Conservation (phyloP, 2,888 invertebrate genomes). For the Andrena haemorrhoa region DNA sequence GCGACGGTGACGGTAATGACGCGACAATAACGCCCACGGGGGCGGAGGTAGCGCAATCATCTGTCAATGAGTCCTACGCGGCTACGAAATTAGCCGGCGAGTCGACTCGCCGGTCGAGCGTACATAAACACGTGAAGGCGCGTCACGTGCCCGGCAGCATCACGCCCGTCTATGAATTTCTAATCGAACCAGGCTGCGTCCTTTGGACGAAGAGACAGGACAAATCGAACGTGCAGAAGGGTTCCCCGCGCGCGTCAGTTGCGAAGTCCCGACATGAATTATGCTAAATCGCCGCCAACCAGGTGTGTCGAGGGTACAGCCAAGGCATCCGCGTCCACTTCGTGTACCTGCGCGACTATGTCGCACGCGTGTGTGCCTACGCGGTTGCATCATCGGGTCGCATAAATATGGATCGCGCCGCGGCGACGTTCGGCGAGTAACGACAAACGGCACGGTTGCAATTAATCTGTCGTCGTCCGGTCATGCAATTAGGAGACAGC, state of each 20-base stretch:
- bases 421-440: conserved; percentile 64
- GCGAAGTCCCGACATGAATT: conserved; percentile 68
- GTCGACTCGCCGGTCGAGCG: conserved; percentile 17
- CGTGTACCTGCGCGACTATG: conserved; percentile 9
- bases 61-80: conserved; percentile 54
- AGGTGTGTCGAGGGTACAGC: conserved; percentile 64
- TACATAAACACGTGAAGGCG: conserved; percentile 38
- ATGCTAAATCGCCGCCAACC: conserved; percentile 70
- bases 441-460: conserved; percentile 66
- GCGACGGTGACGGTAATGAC: conserved; percentile 39
- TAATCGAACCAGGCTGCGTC: conserved; percentile 23
- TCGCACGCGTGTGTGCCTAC: conserved; percentile 2
- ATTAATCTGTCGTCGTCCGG: conserved; percentile 63
- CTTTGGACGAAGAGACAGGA: conserved; percentile 55
- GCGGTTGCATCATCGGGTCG: conserved; percentile 70
- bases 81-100: conserved; percentile 44
- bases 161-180: conserved; percentile 42
- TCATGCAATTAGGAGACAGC: conserved; percentile 24
- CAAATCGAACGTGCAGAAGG: conserved; percentile 62
- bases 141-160: conserved; percentile 44
- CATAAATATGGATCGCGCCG: conserved; percentile 74
- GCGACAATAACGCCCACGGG: conserved; percentile 58
- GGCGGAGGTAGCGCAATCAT: conserved; percentile 39
- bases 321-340: conserved; percentile 57
- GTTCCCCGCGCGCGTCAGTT: conserved; percentile 33